phyloP scores from a whole-genome alignment of 1,140 invertebrate species.

The Pogonus chalceus region DNA sequence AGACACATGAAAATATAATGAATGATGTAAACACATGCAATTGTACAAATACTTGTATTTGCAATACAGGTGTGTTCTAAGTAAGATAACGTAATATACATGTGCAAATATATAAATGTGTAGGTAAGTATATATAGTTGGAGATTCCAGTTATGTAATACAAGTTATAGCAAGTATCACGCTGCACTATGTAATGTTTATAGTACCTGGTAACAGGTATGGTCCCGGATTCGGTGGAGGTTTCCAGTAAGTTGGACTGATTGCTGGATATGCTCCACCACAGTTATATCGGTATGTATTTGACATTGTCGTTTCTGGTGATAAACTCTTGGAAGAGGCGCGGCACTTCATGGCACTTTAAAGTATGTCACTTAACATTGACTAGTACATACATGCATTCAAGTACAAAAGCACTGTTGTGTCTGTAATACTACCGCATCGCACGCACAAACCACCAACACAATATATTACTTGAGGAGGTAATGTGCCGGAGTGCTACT shows the following conservation, averaged over 20 bases:
- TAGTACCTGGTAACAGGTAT: conserved; percentile 64
- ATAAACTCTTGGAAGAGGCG: conserved; percentile 28
- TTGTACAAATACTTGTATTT: too few relatives aligned
- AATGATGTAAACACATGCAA: neutral
- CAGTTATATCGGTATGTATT: conserved; percentile 15
- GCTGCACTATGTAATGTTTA: neutral
- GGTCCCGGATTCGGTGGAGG: conserved; percentile 61
- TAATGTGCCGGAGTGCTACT: too few relatives aligned
- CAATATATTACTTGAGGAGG: neutral
- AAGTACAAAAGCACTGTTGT: neutral
- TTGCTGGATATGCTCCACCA: conserved; percentile 51
- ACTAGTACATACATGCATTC: neutral
- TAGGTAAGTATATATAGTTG: neutral
- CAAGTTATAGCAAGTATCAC: neutral
- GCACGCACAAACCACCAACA: neutral
- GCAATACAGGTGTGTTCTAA: neutral
- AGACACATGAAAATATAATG: neutral
- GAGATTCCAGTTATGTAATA: neutral
- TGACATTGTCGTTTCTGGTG: conserved; percentile 26
- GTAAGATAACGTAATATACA: neutral
- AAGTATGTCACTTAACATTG: neutral
- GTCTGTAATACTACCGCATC: too few relatives aligned
- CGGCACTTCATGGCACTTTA: conserved; percentile 17
- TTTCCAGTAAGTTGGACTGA: conserved; percentile 70
- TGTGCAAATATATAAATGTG: neutral